Evolutionary conservation across 2,888 invertebrate genomes (phyloP), one percentile per base, ranked within the genome.

Genomic region (Mythimna impura): DNA sequence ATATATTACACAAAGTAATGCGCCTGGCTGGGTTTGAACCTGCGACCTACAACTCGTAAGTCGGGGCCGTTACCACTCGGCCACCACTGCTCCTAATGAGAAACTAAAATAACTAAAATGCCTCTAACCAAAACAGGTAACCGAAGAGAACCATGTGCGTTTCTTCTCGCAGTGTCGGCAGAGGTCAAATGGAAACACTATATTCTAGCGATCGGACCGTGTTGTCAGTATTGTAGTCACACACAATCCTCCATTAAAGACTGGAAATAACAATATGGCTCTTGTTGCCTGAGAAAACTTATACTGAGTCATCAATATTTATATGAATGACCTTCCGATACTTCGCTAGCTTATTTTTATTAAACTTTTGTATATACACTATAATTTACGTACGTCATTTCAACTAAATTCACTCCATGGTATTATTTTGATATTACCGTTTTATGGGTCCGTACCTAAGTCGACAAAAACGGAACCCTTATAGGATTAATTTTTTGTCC

Each of bases 21-120:
- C n/a, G n/a, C n/a, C n/a, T n/a, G n/a, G n/a, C n/a, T n/a, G n/a
- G n/a, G n/a, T n/a, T n/a, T n/a, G n/a, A n/a, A n/a, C n/a, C n/a
- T n/a, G n/a, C n/a, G n/a, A n/a, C n/a, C n/a, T n/a, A n/a, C n/a
- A n/a, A n/a, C n/a, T n/a, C n/a, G n/a, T n/a, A n/a, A n/a, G n/a
- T n/a, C n/a, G n/a, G n/a, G n/a, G n/a, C n/a, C n/a, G n/a, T n/a
- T n/a, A n/a, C n/a, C n/a, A n/a, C n/a, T n/a, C n/a, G n/a, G n/a
- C n/a, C n/a, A n/a, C n/a, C n/a, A n/a, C n/a, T n/a, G n/a, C n/a
- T n/a, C n/a, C n/a, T n/a, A 68, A 71, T 50, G 63, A 50, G 65
- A 50, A 72, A 71, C 58, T 34, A 66, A 75, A 83, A 76, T 71
- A 81, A 78, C 70, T 66, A 50, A 47, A 71, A 55, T 40, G 47